Conservation (phyloP, 2,888 invertebrate species). For the Hirtodrosophila alboralis region DNA sequence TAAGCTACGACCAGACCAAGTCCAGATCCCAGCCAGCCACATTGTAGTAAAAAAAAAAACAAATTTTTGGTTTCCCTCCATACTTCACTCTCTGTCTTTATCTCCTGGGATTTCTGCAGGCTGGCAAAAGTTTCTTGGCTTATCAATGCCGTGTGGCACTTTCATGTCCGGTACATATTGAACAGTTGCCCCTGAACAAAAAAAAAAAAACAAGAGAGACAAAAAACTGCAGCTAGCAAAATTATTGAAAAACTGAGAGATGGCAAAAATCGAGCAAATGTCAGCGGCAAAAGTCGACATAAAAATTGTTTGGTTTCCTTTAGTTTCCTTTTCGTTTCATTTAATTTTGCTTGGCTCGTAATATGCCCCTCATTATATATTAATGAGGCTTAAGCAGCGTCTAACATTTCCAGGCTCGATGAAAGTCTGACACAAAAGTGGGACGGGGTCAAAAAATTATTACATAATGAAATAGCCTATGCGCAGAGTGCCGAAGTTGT, state of each 20-base stretch:
- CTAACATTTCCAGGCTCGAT: slow-evolving; percentile 70
- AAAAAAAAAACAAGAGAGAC: not conserved
- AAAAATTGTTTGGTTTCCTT: not conserved
- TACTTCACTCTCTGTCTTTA: not conserved
- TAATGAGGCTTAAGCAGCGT: slow-evolving; percentile 80
- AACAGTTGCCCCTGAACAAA: slow-evolving; percentile 11
- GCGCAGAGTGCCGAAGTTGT: too few relatives aligned
- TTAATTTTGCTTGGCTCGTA: slow-evolving; percentile 21
- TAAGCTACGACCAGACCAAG: slow-evolving; percentile 64
- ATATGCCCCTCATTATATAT: slow-evolving; percentile 72
- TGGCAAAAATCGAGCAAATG: slow-evolving; percentile 17
- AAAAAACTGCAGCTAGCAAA: slow-evolving; percentile 24
- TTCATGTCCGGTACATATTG: slow-evolving; percentile 24
- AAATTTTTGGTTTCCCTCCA: slow-evolving; percentile 44
- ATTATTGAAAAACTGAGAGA: slow-evolving; percentile 44
- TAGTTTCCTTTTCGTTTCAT: slow-evolving; percentile 18
- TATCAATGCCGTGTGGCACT: slow-evolving; percentile 59
- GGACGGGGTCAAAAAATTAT: not conserved
- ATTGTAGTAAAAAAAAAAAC: slow-evolving; percentile 49
- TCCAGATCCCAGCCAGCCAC: slow-evolving; percentile 36
- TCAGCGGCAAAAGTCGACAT: slow-evolving; percentile 17
- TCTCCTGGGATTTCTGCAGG: slow-evolving; percentile 34
- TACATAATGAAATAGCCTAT: too few relatives aligned
- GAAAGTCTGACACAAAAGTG: slow-evolving; percentile 11
- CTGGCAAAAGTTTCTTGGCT: slow-evolving; percentile 66